Evolutionary conservation across 2,888 invertebrate species (phyloP), one percentile per base, ranked within the genome.

Genomic region (Corythucha ciliata): DNA sequence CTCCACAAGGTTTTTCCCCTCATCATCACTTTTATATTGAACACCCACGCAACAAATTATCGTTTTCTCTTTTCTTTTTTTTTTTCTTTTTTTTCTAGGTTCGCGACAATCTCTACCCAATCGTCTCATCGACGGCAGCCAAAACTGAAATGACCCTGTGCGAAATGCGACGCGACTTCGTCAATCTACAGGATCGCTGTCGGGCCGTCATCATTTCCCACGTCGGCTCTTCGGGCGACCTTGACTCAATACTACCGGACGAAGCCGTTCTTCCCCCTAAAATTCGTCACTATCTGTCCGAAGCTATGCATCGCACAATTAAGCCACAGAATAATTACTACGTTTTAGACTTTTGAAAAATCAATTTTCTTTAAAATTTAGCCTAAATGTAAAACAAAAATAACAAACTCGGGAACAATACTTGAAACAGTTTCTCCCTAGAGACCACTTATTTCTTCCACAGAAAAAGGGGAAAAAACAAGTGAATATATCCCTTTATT

Each of bases 81-180:
- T n/a, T n/a, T n/a, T n/a, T n/a, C n/a, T 12, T 36, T 36, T 36
- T 14, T 8, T 8, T 36, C 10, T 32, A 48, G 48, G 27, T 78
- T 1, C 72, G 74, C 50, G 76, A 79, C 57, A 75, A 77, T 2
- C 69, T 83, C 2, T 83, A 74, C 64, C 83, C 83, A 1, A 75
- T 81, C 51, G 74, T 82, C 8, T 78, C 79, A 61, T 82, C 82
- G 2, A 83, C 83, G 0, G 82, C 83, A 0, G 81, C 81, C 16
- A 81, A 81, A 68, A 82, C 83, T 2, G 79, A 81, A 67, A 81
- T 83, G 79, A 74, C 76, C 0, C 65, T 83, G 16, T 74, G 73
- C 25, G 67, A 69, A 24, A 74, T 76, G 59, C 73, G 74, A 55
- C 67, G 80, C 33, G 79, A 78, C 62, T 81, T 79, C 63, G 73